Percentiles rank a stretch among this genome's conserved stretches.
phyloP scores from a whole-genome alignment of 35 echinoderm and acorn worm genomes.

The Ophioderma brevispina region DNA sequence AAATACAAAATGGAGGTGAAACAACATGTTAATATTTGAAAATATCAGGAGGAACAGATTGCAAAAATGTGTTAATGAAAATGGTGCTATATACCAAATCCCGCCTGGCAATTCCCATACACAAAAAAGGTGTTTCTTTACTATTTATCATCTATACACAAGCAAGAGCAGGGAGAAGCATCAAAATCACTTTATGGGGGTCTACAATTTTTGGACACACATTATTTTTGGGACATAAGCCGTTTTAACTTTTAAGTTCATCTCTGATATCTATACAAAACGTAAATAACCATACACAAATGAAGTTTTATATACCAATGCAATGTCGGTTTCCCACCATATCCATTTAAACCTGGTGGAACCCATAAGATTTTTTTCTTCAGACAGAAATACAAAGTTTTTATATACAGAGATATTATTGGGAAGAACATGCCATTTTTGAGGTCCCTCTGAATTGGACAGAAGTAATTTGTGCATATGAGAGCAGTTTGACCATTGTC shows the following conservation, averaged over 20 bases:
- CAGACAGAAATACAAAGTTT: conserved; percentile 5
- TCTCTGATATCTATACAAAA: not conserved
- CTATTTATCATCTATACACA: not conserved
- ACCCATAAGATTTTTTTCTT: not conserved
- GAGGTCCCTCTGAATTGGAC: not conserved
- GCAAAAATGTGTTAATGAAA: too few relatives aligned
- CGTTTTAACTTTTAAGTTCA: not conserved
- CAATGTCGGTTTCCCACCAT: not conserved
- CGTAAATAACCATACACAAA: not conserved
- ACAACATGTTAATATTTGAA: too few relatives aligned
- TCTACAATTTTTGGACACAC: conserved; percentile 4
- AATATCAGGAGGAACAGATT: too few relatives aligned
- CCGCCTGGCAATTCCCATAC: too few relatives aligned
- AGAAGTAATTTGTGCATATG: not conserved
- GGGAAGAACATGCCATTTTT: not conserved
- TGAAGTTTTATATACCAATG: not conserved
- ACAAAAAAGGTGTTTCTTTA: too few relatives aligned
- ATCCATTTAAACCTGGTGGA: not conserved
- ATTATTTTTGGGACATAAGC: not conserved
- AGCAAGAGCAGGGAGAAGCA: not conserved
- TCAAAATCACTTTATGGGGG: not conserved
- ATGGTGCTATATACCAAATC: too few relatives aligned
- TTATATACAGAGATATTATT: conserved; percentile 5
- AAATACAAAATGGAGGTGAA: too few relatives aligned
- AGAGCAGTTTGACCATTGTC: not conserved